A percentile compares a stretch with the other conserved stretches of the same genome.
phyloP scores from a whole-genome alignment of 2,888 invertebrate species.

The Ctenicera cuprea region DNA sequence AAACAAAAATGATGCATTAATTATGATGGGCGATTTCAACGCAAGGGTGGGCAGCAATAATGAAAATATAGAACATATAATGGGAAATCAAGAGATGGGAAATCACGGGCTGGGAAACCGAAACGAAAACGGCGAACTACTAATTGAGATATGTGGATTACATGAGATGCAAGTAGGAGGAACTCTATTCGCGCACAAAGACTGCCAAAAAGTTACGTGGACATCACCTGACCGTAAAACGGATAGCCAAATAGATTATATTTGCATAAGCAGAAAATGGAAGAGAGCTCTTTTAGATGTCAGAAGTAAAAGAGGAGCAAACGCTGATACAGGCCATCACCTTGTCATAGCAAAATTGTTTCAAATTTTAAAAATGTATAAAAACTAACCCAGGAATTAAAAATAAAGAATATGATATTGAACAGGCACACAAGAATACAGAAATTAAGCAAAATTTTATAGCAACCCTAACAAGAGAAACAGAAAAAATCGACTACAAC shows the following conservation, averaged over 20 bases:
- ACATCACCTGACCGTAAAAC: conserved; percentile 12
- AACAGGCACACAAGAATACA: neutral
- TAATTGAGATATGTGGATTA: conserved; percentile 1
- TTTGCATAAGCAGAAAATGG: too few relatives aligned
- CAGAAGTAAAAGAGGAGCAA: neutral
- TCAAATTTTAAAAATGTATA: neutral
- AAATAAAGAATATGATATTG: conserved; percentile 10
- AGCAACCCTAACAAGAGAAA: too few relatives aligned
- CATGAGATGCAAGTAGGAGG: conserved; percentile 7
- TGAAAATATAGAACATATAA: neutral
- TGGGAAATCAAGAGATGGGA: too few relatives aligned
- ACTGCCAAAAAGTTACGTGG: neutral
- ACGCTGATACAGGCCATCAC: conserved; percentile 1
- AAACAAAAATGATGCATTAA: neutral
- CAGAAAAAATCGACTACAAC: too few relatives aligned
- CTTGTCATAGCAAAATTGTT: neutral
- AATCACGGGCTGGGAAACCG: neutral
- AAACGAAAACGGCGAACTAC: conserved; percentile 11
- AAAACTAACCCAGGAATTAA: too few relatives aligned
- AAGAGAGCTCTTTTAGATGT: conserved; percentile 6
- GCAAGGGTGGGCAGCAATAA: neutral
- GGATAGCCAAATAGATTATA: neutral
- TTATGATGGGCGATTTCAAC: conserved; percentile 9
- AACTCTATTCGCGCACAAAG: conserved; percentile 6
- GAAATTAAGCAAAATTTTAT: too few relatives aligned